Base-by-base conservation (phyloP, 2,113 vertebrate genomes). In the Pimephales promelas region DNA sequence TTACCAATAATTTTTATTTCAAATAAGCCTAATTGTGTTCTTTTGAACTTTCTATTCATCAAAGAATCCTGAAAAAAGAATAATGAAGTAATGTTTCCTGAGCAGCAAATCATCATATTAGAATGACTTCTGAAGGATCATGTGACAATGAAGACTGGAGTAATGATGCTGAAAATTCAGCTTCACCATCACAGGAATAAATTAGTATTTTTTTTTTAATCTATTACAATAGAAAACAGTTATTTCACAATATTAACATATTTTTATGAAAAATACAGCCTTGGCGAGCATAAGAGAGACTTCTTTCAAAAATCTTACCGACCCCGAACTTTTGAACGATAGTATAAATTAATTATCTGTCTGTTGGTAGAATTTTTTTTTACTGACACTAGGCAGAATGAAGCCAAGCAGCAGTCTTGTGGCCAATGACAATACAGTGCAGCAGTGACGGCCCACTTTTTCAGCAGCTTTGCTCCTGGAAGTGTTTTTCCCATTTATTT, bases 361-460 rank as follows among this genome's bases (percentile, higher is more conserved):
- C 68, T 43, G 6, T 24, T 45, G 13, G 68, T 45, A 8, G 40
- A 72, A 72, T 45, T 11, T 45, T 72, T 72, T 45, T 72, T 72
- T 6, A 45, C 40, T 43, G 66, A 70, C 34, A 22, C 34, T n/a
- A 40, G 34, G 66, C 66, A 70, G 40, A 71, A 45, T 24, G 68
- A n/a, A 72, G 68, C 68, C 68, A 24, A 45, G 68, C 5, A n/a
- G 66, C 20, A 13, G 22, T 26, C n/a, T 26, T 72, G 24, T 72
- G 11, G n/a, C 68, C 68, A 71, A 71, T 24, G 68, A 45, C 68
- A 71, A 72, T 45, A 72, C 11, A 14, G 36, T 8, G 8, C 62
- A 68, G 36, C 68, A 72, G 68, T 72, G 22, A 72, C 68, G 14
- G 68, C 68, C 22, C 68, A 72, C 68, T 40, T 72, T 45, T 72